Evolutionary conservation across 30 jellyfish, hydroid and myxozoan species (phyloP), one percentile per base, ranked within the genome.

Genomic region (Pseudorhiza aurosa): DNA sequence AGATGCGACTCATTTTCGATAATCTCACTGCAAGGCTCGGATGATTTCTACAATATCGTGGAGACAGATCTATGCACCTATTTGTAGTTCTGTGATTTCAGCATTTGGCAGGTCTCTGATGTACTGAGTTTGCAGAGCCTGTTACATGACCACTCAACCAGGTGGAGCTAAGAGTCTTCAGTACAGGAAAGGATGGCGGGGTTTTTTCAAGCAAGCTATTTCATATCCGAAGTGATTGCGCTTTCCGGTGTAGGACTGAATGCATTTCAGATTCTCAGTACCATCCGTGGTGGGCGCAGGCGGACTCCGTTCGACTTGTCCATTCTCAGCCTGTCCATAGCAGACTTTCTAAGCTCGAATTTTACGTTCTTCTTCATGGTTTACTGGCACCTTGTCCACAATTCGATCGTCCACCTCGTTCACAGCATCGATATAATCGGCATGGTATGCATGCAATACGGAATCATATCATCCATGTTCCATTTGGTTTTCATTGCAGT

Each of bases 151-250:
- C n/a, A n/a, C n/a, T n/a, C n/a, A n/a, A n/a, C n/a, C n/a, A n/a
- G n/a, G n/a, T n/a, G n/a, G n/a, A n/a, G n/a, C n/a, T n/a, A n/a
- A n/a, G n/a, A n/a, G n/a, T n/a, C n/a, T n/a, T 39, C 12, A 39
- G 7, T 39, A 12, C 50, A 12, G 12, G 50, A 36, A 53, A 53
- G 19, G 1, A 64, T 64, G 77, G 21, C 30, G 1, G 77, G 22
- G 10, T 64, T 64, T 17, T 64, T 30, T 58, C 77, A 64, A 22
- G 58, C 77, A 64, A 64, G 77, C 57, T 64, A 64, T 29, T 64
- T 64, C 19, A 8, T 64, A 5, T 64, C 77, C n/a, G 77, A 64
- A n/a, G 59, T 22, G 10, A 35, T 64, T 29, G 59, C 77, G 12
- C 36, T 64, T 12, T 12, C 50, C 36, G 77, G 77, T 11, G 35